phyloP scores from a whole-genome alignment of 92 coral and sea anemone genomes.

The Muricea muricata region DNA sequence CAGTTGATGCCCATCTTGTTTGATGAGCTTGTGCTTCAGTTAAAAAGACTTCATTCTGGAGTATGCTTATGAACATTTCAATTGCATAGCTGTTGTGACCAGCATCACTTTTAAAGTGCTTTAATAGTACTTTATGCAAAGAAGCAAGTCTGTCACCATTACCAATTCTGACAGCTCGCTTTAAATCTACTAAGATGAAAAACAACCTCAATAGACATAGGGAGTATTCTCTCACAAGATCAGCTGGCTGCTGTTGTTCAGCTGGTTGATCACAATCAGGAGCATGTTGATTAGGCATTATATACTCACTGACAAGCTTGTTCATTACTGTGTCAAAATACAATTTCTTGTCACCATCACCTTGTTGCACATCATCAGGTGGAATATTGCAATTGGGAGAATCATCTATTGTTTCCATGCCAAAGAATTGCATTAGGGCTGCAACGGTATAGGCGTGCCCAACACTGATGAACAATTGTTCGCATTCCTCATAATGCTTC shows the following conservation, averaged over 20 bases:
- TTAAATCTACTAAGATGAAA: constrained; percentile 12
- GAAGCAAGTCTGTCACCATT: constrained; percentile 34
- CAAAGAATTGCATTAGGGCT: too few relatives aligned
- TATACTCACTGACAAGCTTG: not conserved
- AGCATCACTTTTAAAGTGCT: constrained; percentile 19
- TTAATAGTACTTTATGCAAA: constrained; percentile 12
- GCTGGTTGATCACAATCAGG: not conserved
- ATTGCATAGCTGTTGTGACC: too few relatives aligned
- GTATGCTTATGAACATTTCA: constrained; percentile 44
- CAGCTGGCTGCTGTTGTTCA: not conserved
- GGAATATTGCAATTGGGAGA: too few relatives aligned
- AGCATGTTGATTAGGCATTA: not conserved
- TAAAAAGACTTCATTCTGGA: constrained; percentile 29
- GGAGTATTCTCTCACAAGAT: constrained; percentile 17
- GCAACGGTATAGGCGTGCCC: too few relatives aligned
- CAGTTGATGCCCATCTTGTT: constrained; percentile 43
- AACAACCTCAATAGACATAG: constrained; percentile 22
- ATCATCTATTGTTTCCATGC: too few relatives aligned
- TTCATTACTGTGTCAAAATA: constrained; percentile 2
- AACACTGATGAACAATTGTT: too few relatives aligned
- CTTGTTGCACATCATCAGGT: too few relatives aligned
- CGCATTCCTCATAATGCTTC: too few relatives aligned
- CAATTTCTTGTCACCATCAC: not conserved
- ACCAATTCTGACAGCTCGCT: constrained; percentile 41
- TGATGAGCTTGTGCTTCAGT: constrained; percentile 32